These are phyloP conservation scores for Cavia porcellus DNA, from an alignment of 2,113 vertebrate genomes.

Conservation along the genomic window DNA sequence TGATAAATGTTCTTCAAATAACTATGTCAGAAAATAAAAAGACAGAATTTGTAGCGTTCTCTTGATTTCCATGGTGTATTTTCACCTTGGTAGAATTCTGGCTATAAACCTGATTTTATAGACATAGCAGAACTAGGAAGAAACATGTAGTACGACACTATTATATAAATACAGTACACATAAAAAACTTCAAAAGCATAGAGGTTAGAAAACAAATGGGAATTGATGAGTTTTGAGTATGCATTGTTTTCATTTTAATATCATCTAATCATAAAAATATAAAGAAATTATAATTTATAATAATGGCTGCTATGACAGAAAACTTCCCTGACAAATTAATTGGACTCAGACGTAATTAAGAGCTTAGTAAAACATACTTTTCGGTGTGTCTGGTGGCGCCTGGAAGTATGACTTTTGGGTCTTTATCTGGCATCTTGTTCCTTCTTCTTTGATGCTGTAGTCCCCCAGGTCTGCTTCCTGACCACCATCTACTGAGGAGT, in stretches of 20 bases:
- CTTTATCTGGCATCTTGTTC: not conserved
- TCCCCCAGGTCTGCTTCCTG: not conserved
- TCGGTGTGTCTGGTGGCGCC: not conserved
- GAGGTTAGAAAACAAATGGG: conserved; percentile 37
- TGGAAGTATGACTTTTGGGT: not conserved
- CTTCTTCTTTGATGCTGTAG: not conserved
- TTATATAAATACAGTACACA: not conserved
- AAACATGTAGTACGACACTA: not conserved
- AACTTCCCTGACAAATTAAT: not conserved
- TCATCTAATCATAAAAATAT: not conserved
- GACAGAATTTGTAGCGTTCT: conserved; percentile 4
- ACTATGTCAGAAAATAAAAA: conserved; percentile 20
- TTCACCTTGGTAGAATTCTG: conserved; percentile 4
- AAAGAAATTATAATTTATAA: not conserved
- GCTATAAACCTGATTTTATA: conserved; percentile 27
- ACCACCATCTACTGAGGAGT: not conserved
- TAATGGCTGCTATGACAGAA: not conserved
- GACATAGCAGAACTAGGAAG: not conserved
- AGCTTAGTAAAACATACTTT: not conserved
- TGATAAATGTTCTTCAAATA: conserved; percentile 5
- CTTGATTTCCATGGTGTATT: conserved; percentile 38
- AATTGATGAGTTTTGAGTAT: not conserved
- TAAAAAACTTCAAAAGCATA: conserved; percentile 32
- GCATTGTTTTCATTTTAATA: conserved; percentile 57
- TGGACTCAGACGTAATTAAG: not conserved